Percentiles rank a stretch among this genome's conserved stretches.
Evolutionary conservation across 2,113 vertebrate genomes (phyloP).

Genomic region (Cheirogaleus medius): DNA sequence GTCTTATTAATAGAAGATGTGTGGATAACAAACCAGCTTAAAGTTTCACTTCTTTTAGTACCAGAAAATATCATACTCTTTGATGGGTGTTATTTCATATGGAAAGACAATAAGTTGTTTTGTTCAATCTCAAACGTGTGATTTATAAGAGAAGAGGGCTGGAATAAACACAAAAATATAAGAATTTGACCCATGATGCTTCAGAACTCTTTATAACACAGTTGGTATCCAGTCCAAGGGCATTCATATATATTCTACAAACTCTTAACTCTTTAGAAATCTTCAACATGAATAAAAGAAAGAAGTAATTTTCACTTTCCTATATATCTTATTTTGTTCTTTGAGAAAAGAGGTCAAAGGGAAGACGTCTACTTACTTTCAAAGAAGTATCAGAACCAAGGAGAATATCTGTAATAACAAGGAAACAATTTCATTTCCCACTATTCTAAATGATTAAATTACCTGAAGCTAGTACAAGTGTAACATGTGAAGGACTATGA

Average conservation of each 20-base stretch:
- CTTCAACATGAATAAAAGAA: not conserved
- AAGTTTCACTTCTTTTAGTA: not conserved
- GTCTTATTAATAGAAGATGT: not conserved
- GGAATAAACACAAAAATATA: not conserved
- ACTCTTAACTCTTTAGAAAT: not conserved
- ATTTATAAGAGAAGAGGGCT: not conserved
- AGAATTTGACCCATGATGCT: not conserved
- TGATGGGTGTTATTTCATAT: not conserved
- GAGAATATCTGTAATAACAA: not conserved
- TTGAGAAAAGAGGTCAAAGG: not conserved
- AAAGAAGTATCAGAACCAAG: not conserved
- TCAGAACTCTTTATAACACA: slow-evolving; percentile 27
- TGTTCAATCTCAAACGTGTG: not conserved
- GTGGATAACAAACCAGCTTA: not conserved
- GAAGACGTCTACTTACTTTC: not conserved
- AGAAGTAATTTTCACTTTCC: not conserved
- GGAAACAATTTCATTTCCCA: not conserved
- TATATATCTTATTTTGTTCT: not conserved
- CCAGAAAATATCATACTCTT: not conserved
- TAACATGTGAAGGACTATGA: not conserved
- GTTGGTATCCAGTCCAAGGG: not conserved
- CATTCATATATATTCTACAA: not conserved
- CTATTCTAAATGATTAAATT: not conserved
- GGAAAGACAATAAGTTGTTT: not conserved
- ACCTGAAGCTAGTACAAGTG: not conserved